Base-by-base conservation (phyloP, 2,888 invertebrate species). In the Ormyrus labotus region DNA sequence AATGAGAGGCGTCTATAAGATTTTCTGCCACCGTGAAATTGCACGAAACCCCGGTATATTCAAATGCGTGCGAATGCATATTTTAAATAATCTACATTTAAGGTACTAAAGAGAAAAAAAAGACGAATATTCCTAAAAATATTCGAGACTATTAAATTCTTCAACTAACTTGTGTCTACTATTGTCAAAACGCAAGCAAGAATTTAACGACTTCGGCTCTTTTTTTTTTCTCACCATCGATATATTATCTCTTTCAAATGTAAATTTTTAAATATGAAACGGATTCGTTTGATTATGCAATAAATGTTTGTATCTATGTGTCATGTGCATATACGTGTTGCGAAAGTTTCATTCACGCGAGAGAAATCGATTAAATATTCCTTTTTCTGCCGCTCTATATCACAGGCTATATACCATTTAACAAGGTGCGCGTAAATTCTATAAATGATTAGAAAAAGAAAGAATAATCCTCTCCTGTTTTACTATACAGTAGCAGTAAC, bases 351-450 rank as follows among this genome's bases (percentile, higher is more conserved):
- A 73, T 81, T 81, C 69, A 61, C 78, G 81, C 78, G 70, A 73
- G 74, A 78, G 45, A 74, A 71, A 57, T 73, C 63, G 48, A 78
- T 78, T 71, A 78, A 78, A 68, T 75, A 72, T 78, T 58, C 58
- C 73, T 72, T 69, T 78, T 79, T 83, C 63, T 63, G 73, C 45
- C 78, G 81, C 81, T 83, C 77, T 87, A 89, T 90, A 90, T 90
- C 90, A 90, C 90, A 90, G 90, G 88, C 88, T 87, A 90, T 34
- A 34, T 87, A 87, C 86, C 86, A 85, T 85, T 85, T 84, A 85
- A 86, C 87, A 87, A 88, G 84, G 88, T 88, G 87, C 86, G 85
- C 86, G 83, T 85, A 84, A 80, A 75, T 76, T 74, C 74, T 81
- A 83, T 68, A 81, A 78, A 80, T 81, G 58, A 78, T 75, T 72